Conservation (phyloP, 2,797 vertebrate genomes). For the Liparis tanakae region DNA sequence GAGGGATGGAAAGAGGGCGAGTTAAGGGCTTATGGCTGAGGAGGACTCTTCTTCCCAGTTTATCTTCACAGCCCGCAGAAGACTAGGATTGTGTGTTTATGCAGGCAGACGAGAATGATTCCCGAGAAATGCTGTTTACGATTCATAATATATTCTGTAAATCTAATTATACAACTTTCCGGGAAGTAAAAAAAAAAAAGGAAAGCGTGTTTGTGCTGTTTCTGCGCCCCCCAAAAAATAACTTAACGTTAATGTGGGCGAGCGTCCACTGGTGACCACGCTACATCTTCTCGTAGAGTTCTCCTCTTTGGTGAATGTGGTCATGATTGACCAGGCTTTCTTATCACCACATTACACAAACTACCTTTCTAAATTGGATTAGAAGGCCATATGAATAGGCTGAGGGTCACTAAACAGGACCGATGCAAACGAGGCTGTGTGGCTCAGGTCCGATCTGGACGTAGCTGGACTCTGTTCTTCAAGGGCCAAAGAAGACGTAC, state of each 20-base stretch:
- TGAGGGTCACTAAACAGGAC: background rate
- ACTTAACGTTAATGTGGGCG: background rate
- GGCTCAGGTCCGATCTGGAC: background rate
- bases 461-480: background rate
- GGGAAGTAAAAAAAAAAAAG: slow-evolving; percentile 8
- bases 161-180: slow-evolving; percentile 30
- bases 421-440: background rate
- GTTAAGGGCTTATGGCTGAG: slow-evolving; percentile 51
- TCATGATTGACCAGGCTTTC: background rate
- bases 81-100: slow-evolving; percentile 50
- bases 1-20: slow-evolving; percentile 28
- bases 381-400: background rate
- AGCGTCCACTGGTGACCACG: background rate
- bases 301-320: background rate
- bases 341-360: background rate
- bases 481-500: background rate
- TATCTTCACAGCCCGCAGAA: slow-evolving; percentile 57
- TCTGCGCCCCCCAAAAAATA: background rate
- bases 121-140: slow-evolving; percentile 25
- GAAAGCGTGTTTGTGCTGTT: background rate
- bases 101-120: slow-evolving; percentile 18
- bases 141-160: slow-evolving; percentile 21
- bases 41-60: slow-evolving; percentile 48
- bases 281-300: background rate
- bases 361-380: background rate